A percentile compares a stretch with the other conserved stretches of the same genome.
These are phyloP conservation scores for Phyllostomus discolor DNA, from an alignment of 2,113 vertebrate genomes.

Conservation along the genomic window DNA sequence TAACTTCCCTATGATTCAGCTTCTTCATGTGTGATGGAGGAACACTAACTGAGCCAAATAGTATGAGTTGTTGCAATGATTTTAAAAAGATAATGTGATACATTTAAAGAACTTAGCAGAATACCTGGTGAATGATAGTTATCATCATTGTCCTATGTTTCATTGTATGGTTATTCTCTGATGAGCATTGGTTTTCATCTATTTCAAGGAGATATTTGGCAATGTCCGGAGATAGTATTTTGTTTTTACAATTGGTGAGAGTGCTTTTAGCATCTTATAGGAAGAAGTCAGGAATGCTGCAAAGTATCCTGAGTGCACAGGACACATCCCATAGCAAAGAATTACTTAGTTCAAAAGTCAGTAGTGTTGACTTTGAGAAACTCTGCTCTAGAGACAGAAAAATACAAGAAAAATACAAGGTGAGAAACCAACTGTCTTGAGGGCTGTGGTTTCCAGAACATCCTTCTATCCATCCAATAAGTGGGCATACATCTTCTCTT, in stretches of 20 bases:
- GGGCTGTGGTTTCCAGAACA: neutral
- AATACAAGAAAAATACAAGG: rapidly evolving
- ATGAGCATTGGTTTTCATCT: neutral
- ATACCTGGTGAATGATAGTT: rapidly evolving
- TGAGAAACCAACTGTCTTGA: neutral
- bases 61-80: neutral
- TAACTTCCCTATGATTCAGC: too few species aligned
- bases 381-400: neutral
- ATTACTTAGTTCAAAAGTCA: neutral
- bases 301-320: too few species aligned
- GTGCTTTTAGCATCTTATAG: neutral
- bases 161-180: neutral
- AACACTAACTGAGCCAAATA: too few species aligned
- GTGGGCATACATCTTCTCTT: neutral
- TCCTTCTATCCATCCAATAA: neutral
- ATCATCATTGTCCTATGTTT: neutral
- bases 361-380: neutral
- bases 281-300: too few species aligned
- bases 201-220: neutral
- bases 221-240: neutral
- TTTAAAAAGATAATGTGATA: too few species aligned
- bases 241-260: neutral
- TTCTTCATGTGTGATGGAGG: neutral
- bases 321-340: neutral
- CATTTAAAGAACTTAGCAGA: neutral